Conservation (phyloP, 1,140 invertebrate species). For the Protaetia brevitarsis region DNA sequence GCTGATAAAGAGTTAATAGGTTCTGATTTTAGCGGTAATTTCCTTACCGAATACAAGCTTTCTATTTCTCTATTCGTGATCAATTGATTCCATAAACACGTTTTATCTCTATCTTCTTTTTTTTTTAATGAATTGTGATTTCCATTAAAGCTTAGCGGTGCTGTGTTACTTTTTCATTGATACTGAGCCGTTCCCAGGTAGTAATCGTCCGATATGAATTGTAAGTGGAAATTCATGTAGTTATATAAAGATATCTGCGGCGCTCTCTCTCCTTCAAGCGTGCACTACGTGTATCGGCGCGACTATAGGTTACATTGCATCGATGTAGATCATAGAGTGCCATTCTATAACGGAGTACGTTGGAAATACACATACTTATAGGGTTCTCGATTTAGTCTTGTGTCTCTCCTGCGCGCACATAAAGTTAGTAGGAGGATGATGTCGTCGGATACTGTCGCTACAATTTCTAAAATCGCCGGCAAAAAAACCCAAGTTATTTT, state of each 20-base stretch:
- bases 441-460: slow-evolving; percentile 19
- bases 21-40: slow-evolving; percentile 6
- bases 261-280: slow-evolving; percentile 26
- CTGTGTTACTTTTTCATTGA: slow-evolving; percentile 36
- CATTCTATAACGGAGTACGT: neutral
- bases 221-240: slow-evolving; percentile 50
- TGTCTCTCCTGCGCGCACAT: neutral
- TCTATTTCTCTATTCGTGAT: slow-evolving; percentile 10
- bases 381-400: neutral
- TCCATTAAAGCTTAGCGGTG: slow-evolving; percentile 45
- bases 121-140: slow-evolving; percentile 44
- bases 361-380: neutral
- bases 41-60: slow-evolving; percentile 12
- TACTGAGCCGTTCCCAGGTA: slow-evolving; percentile 40
- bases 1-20: neutral
- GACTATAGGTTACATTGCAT: neutral
- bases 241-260: slow-evolving; percentile 16
- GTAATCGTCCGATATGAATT: slow-evolving; percentile 37
- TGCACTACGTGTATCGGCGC: neutral
- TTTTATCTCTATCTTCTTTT: slow-evolving; percentile 17
- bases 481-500: slow-evolving; percentile 24
- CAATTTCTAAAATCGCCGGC: slow-evolving; percentile 13
- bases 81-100: slow-evolving; percentile 13
- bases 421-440: slow-evolving; percentile 11
- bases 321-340: slow-evolving; percentile 1